phyloP scores from a whole-genome alignment of 2,113 vertebrate species.

The Daubentonia madagascariensis region DNA sequence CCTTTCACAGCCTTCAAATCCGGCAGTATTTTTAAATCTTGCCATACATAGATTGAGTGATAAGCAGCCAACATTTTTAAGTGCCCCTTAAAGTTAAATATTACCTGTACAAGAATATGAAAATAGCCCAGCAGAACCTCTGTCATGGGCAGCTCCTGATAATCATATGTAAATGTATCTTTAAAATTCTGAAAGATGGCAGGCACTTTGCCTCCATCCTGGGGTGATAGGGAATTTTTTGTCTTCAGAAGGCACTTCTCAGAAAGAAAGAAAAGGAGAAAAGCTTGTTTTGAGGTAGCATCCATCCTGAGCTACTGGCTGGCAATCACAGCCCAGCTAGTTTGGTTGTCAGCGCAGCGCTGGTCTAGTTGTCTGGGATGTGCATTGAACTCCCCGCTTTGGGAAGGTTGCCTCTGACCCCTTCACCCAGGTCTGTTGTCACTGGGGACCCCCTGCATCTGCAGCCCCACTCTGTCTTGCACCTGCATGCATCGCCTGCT shows the following conservation, averaged over 20 bases:
- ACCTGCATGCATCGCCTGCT: slow-evolving; percentile 68
- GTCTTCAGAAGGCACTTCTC: background rate
- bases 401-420: slow-evolving; percentile 59
- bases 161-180: background rate
- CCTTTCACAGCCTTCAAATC: background rate
- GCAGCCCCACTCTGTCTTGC: slow-evolving; percentile 55
- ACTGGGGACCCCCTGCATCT: slow-evolving; percentile 61
- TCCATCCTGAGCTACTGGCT: slow-evolving; percentile 2
- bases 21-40: background rate
- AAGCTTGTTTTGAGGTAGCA: background rate
- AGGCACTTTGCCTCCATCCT: background rate
- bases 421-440: slow-evolving; percentile 66
- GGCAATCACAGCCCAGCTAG: background rate
- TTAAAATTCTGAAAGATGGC: slow-evolving; percentile 34
- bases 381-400: slow-evolving; percentile 54
- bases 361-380: slow-evolving; percentile 43
- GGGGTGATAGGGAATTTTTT: slow-evolving; percentile 11
- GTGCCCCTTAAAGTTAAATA: slow-evolving; percentile 27
- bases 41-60: background rate
- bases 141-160: background rate
- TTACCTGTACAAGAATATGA: background rate
- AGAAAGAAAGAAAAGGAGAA: background rate
- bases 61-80: slow-evolving; percentile 43
- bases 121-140: slow-evolving; percentile 10
- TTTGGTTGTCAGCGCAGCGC: background rate